phyloP scores from a whole-genome alignment of 2,888 invertebrate species.

The Cryptus viduatorius region DNA sequence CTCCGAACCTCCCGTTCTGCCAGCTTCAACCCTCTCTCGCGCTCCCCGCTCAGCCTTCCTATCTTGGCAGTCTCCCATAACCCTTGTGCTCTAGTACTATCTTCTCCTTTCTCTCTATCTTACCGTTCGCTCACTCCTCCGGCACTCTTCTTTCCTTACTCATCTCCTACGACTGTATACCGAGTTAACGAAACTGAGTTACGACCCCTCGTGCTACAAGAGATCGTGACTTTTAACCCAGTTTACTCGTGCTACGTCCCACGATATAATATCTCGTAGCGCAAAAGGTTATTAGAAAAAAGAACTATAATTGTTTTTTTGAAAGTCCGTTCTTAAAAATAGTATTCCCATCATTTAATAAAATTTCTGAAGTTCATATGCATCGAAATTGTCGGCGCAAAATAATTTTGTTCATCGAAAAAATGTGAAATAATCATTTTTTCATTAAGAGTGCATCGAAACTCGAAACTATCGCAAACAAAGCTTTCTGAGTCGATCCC shows the following conservation, averaged over 20 bases:
- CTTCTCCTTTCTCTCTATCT: constrained; percentile 71
- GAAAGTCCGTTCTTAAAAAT: no score
- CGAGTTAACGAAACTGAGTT: constrained; percentile 76
- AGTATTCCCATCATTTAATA: no score
- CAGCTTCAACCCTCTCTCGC: constrained; percentile 64
- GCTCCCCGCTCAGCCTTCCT: constrained; percentile 75
- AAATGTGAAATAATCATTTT: no score
- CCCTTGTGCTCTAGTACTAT: constrained; percentile 77
- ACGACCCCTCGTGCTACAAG: constrained; percentile 63
- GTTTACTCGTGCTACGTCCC: constrained; percentile 26
- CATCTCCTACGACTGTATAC: constrained; percentile 45
- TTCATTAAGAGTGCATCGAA: no score
- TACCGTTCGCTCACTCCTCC: constrained; percentile 1
- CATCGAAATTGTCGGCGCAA: no score
- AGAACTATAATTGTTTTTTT: background rate
- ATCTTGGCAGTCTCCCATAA: constrained; percentile 79
- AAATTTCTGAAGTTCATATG: no score
- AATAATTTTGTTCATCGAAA: no score
- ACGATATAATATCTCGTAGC: background rate
- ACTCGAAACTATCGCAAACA: no score
- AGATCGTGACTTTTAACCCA: constrained; percentile 62
- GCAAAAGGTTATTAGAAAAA: background rate
- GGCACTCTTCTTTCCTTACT: constrained; percentile 5
- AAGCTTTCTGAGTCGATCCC: no score
- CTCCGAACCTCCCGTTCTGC: constrained; percentile 71